Evolutionary conservation across 2,888 invertebrate genomes (phyloP).

Genomic region (Phymatocera aterrima): DNA sequence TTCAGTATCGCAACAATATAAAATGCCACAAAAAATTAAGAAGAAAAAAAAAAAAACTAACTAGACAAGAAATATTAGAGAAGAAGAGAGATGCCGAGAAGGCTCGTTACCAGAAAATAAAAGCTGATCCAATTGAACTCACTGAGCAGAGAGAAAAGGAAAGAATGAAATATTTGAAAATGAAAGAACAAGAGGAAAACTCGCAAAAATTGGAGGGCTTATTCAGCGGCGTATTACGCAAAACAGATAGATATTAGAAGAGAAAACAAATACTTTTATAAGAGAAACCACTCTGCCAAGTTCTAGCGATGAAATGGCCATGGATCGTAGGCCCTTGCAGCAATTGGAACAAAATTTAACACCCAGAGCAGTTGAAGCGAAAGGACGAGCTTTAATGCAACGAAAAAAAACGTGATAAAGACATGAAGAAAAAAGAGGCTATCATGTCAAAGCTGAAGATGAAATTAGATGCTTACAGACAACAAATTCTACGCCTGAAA

Average conservation of each 20-base stretch:
- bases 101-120: neutral
- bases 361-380: neutral
- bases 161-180: neutral
- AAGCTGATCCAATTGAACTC: neutral
- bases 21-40: neutral
- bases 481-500: neutral
- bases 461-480: neutral
- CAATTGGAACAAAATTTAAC: neutral
- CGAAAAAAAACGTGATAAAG: neutral
- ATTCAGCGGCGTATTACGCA: neutral
- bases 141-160: conserved; percentile 10
- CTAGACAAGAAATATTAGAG: conserved; percentile 1
- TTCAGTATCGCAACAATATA: neutral
- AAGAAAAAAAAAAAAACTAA: neutral
- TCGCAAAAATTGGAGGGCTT: neutral
- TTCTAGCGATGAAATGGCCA: neutral
- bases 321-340: neutral
- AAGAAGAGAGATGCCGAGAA: conserved; percentile 9
- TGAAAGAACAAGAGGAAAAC: conserved; percentile 7
- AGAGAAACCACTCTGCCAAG: neutral
- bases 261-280: neutral
- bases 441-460: neutral
- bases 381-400: neutral
- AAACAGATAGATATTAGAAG: neutral
- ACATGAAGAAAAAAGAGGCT: neutral